A percentile compares a stretch with the other conserved stretches of the same genome.
Evolutionary conservation across 2,113 vertebrate genomes (phyloP).

Genomic region (Misgurnus mizolepis): DNA sequence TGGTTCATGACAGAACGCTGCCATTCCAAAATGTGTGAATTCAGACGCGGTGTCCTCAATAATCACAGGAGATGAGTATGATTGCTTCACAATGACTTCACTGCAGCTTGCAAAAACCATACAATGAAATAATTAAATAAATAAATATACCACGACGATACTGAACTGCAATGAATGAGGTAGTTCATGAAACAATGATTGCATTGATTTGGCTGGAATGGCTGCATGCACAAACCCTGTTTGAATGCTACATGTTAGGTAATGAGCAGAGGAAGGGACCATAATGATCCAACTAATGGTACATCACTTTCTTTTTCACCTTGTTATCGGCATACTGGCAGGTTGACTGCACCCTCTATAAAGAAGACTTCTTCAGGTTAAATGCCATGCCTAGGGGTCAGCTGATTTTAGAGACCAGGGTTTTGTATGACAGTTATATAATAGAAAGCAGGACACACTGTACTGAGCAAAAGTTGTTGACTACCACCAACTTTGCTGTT

Average conservation of each 20-base stretch:
- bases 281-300: too few relatives aligned
- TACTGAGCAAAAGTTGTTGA: too few relatives aligned
- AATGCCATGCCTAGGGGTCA: too few relatives aligned
- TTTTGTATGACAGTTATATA: too few relatives aligned
- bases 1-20: slow-evolving; percentile 48
- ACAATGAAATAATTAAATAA: slow-evolving; percentile 46
- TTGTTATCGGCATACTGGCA: too few relatives aligned
- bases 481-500: too few relatives aligned
- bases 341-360: too few relatives aligned
- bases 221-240: background rate
- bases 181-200: slow-evolving; percentile 52
- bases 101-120: slow-evolving; percentile 10
- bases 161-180: slow-evolving; percentile 46
- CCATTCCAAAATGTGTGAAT: slow-evolving; percentile 48
- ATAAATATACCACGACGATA: slow-evolving; percentile 21
- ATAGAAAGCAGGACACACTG: too few relatives aligned
- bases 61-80: slow-evolving; percentile 55
- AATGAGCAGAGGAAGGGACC: too few relatives aligned
- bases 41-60: slow-evolving; percentile 46
- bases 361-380: too few relatives aligned
- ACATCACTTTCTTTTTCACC: too few relatives aligned
- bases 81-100: slow-evolving; percentile 46
- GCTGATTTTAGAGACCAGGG: too few relatives aligned
- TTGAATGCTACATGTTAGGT: slow-evolving; percentile 1
- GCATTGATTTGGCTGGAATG: slow-evolving; percentile 46